Conservation (phyloP, 2,113 vertebrate species). For the Phodopus roborovskii region DNA sequence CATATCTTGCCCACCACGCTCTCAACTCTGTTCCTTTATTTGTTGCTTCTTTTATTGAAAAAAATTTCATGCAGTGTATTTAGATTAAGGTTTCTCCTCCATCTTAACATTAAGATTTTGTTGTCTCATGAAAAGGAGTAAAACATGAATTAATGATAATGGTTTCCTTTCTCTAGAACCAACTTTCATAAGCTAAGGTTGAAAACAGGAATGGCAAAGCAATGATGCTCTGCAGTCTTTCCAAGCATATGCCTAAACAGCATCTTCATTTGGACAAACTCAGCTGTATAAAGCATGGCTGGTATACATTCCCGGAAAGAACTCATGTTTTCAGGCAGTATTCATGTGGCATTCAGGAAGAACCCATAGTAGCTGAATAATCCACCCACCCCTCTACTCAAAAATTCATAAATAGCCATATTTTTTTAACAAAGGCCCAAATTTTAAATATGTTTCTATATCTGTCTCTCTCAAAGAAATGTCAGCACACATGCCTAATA, state of each 20-base stretch:
- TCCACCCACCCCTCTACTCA: neutral
- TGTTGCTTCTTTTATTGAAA: neutral
- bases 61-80: neutral
- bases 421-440: neutral
- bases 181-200: neutral
- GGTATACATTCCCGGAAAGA: neutral
- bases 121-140: neutral
- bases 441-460: neutral
- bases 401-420: neutral
- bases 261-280: neutral
- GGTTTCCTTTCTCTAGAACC: neutral
- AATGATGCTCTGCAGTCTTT: neutral
- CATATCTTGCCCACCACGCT: neutral
- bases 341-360: constrained; percentile 18
- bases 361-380: neutral
- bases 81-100: neutral
- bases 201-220: neutral
- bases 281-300: neutral
- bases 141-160: neutral
- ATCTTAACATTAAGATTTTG: neutral
- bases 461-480: neutral
- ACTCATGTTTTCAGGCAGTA: neutral
- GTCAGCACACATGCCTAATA: neutral
- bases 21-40: neutral
- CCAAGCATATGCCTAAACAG: neutral